Conservation (phyloP, 2,797 vertebrate genomes). For the Enteromius radiatus region DNA sequence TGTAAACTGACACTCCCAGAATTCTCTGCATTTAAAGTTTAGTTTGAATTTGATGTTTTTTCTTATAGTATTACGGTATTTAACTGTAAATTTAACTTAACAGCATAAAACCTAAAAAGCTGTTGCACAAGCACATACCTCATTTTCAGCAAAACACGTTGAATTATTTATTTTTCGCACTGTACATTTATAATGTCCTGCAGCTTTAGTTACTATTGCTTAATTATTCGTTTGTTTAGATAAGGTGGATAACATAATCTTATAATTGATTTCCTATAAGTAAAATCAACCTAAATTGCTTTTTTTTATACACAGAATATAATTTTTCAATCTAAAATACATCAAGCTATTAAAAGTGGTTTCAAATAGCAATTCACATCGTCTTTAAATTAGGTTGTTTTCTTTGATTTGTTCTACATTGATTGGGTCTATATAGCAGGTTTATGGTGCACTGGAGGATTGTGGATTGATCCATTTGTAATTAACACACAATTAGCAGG, state of each 20-base stretch:
- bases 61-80: too few species aligned
- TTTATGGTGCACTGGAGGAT: conserved; percentile 25
- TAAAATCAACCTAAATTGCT: neutral
- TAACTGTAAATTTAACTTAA: too few species aligned
- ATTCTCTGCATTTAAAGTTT: too few species aligned
- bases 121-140: neutral
- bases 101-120: too few species aligned
- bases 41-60: too few species aligned
- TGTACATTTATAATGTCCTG: neutral
- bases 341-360: neutral
- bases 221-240: neutral
- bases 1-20: too few species aligned
- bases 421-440: neutral
- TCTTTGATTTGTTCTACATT: conserved; percentile 1
- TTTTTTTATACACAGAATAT: neutral
- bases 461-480: conserved; percentile 38
- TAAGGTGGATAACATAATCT: neutral
- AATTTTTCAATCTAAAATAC: neutral
- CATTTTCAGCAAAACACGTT: neutral
- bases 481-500: conserved; percentile 54
- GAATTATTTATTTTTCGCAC: neutral
- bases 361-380: neutral
- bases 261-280: neutral
- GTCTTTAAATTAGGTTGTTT: conserved; percentile 17
- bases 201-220: neutral